A percentile compares a stretch with the other conserved stretches of the same genome.
phyloP scores from a whole-genome alignment of 2,888 invertebrate species.

The Drosophila kuntzei region DNA sequence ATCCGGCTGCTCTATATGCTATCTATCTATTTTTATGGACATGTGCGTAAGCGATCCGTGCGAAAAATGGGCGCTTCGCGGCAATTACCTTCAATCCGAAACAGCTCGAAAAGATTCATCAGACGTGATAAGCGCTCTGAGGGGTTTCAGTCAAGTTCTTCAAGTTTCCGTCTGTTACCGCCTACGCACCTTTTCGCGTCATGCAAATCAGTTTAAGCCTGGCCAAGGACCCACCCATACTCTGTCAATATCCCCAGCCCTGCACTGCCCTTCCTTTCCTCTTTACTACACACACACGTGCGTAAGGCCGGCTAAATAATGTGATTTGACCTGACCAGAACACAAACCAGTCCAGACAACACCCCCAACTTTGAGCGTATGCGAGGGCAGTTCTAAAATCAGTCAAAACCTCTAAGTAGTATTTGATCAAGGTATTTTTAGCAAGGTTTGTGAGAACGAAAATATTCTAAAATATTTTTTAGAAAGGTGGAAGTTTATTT shows the following conservation, averaged over 20 bases:
- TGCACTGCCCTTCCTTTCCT: neutral
- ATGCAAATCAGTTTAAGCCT: conserved; percentile 61
- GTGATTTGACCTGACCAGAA: conserved; percentile 41
- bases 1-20: conserved; percentile 57
- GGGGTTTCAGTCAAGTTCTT: conserved; percentile 9
- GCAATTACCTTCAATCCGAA: conserved; percentile 82
- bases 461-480: no score
- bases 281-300: conserved; percentile 34
- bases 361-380: conserved; percentile 12
- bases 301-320: conserved; percentile 49
- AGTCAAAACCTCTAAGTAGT: neutral
- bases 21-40: conserved; percentile 70
- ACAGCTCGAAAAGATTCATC: conserved; percentile 74
- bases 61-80: conserved; percentile 83
- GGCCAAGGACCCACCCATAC: conserved; percentile 36
- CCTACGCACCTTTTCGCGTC: conserved; percentile 77
- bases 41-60: conserved; percentile 83
- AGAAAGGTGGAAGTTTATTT: no score
- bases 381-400: conserved; percentile 42
- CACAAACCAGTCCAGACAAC: conserved; percentile 28
- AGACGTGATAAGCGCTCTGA: conserved; percentile 65
- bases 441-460: neutral
- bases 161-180: conserved; percentile 48
- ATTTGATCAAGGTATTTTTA: neutral
- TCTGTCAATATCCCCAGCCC: neutral